Evolutionary conservation across 1,140 invertebrate genomes (phyloP).

Genomic region (Neuroterus valhalla): DNA sequence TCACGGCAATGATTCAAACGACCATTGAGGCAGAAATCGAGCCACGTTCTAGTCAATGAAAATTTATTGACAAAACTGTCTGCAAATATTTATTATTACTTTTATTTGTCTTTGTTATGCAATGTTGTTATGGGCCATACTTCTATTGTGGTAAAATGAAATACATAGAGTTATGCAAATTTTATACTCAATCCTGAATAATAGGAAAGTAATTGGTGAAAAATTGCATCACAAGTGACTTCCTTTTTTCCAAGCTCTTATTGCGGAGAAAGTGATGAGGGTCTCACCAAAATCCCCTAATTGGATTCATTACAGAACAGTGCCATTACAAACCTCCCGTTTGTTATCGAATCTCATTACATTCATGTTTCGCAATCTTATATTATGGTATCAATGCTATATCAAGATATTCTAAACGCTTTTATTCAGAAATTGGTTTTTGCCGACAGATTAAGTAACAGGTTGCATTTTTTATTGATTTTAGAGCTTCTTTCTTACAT

Average conservation of each 20-base stretch:
- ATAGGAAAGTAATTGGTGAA: not conserved
- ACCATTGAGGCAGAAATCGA: conserved; percentile 4
- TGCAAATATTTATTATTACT: conserved; percentile 17
- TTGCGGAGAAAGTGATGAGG: not conserved
- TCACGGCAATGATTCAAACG: too few species aligned
- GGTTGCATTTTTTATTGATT: too few species aligned
- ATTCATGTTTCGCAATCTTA: not conserved
- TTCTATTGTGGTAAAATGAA: too few species aligned
- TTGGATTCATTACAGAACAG: not conserved
- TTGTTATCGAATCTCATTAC: conserved; percentile 5
- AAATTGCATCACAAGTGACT: not conserved
- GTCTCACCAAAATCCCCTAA: not conserved
- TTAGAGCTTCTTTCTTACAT: too few species aligned
- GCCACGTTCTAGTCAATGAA: conserved; percentile 18
- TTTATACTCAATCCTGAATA: too few species aligned
- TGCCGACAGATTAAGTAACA: too few species aligned
- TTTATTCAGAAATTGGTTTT: too few species aligned
- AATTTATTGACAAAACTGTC: conserved; percentile 1
- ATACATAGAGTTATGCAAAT: too few species aligned
- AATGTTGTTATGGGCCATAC: too few species aligned
- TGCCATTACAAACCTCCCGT: not conserved
- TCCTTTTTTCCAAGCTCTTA: not conserved
- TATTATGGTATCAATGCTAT: conserved; percentile 3
- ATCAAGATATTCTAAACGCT: not conserved
- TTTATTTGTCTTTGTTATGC: not conserved